Percentiles rank a stretch among this genome's conserved stretches.
Evolutionary conservation across 2,888 invertebrate genomes (phyloP).

Genomic region (Sesamia inferens): DNA sequence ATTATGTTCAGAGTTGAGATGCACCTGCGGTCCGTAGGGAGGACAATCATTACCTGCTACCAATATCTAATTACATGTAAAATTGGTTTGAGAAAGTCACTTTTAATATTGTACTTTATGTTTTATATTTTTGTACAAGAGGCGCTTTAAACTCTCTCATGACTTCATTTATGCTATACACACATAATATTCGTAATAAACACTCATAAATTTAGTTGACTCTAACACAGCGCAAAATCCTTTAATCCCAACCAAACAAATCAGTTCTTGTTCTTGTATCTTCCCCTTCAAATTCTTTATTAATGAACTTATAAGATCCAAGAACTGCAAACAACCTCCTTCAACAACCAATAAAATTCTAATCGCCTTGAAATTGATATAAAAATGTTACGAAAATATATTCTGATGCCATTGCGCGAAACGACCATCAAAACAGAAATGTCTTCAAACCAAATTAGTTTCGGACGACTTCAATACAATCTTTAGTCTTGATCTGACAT

Average conservation of each 20-base stretch:
- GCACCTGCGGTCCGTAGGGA: conserved; percentile 55
- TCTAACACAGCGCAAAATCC: background rate
- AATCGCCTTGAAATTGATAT: conserved; percentile 20
- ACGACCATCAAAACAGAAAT: conserved; percentile 20
- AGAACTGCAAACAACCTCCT: conserved; percentile 2
- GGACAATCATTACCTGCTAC: conserved; percentile 51
- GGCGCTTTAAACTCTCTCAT: background rate
- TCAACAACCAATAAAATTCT: conserved; percentile 16
- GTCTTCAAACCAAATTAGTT: conserved; percentile 43
- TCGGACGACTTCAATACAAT: conserved; percentile 44
- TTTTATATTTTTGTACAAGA: conserved; percentile 1
- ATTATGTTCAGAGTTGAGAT: conserved; percentile 49
- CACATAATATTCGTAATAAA: background rate
- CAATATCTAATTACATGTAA: conserved; percentile 50
- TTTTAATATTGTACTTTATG: conserved; percentile 12
- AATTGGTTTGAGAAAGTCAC: conserved; percentile 41
- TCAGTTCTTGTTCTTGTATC: background rate
- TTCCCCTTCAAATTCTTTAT: conserved; percentile 1
- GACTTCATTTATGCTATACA: background rate
- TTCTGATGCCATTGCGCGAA: background rate
- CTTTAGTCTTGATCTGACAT: conserved; percentile 48
- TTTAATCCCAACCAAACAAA: background rate
- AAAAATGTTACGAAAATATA: background rate
- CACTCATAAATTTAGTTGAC: background rate
- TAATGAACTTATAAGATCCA: conserved; percentile 14